Evolutionary conservation across 37 sponge, comb jelly and placozoan genomes (phyloP).

Genomic region (Halichondria panicea): DNA sequence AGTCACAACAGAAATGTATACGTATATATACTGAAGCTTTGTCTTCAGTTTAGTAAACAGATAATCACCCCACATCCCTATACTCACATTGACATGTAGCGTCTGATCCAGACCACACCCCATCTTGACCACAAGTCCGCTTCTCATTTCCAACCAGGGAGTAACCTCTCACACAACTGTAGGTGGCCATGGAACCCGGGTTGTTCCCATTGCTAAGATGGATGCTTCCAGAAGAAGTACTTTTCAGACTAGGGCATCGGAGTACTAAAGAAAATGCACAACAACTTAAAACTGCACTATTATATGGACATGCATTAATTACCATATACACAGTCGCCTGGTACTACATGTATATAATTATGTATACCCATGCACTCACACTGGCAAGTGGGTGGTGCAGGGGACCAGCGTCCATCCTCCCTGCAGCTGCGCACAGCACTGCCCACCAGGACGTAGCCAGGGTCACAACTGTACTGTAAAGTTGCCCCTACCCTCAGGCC

Average conservation of each 20-base stretch:
- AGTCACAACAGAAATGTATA: no score
- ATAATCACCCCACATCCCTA: no score
- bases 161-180: constrained; percentile 39
- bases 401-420: constrained; percentile 46
- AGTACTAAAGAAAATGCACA: no score
- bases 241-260: no score
- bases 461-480: constrained; percentile 43
- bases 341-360: background rate
- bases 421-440: constrained; percentile 24
- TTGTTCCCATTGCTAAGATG: constrained; percentile 12
- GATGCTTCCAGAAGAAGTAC: no score
- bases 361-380: background rate
- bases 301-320: no score
- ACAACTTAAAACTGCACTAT: background rate
- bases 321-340: background rate
- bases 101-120: constrained; percentile 47
- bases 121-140: constrained; percentile 40
- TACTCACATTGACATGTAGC: constrained; percentile 36
- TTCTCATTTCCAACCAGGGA: constrained; percentile 18
- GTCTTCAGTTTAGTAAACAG: no score
- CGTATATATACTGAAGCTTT: no score
- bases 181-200: constrained; percentile 14
- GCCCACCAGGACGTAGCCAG: constrained; percentile 44
- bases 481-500: constrained; percentile 8
- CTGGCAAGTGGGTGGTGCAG: constrained; percentile 38